Base-by-base conservation (phyloP, 2,113 vertebrate genomes). In the Aphelocoma coerulescens region DNA sequence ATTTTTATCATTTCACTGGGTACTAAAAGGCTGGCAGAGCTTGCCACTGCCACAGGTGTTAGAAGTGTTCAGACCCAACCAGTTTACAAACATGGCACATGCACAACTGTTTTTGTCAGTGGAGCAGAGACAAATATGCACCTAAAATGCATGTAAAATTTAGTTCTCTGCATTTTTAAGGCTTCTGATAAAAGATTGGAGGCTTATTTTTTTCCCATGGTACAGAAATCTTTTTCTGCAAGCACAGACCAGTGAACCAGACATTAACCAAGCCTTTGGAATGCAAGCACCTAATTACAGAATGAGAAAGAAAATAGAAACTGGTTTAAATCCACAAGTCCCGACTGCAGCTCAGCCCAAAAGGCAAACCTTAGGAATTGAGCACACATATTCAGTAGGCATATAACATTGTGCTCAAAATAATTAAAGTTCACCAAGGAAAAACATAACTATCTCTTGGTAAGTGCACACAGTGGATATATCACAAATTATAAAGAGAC, bases 31-130 rank as follows among this genome's bases (percentile, higher is more conserved):
- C 80, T 96, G 96, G 86, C 88, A 91, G 62, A 81, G 19, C 46
- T 76, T 63, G 48, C 69, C 32, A 76, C 44, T 96, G 86, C 73
- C 85, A 95, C 92, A 96, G 93, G 95, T 96, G 91, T 69, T 90
- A 55, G 51, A 71, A 88, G 49, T 69, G 48, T 84, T 94, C 75
- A 16, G 28, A 77, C 81, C 52, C 89, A 93, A 35, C 72, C 13
- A 2, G 67, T 95, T 91, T 71, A 72, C 61, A 91, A 83, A 80
- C 51, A 54, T 72, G 61, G 89, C 82, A 88, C 46, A 82, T 86
- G 69, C 85, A 81, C 75, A 78, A 78, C 66, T 62, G 61, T 77
- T n/a, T 91, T 79, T 55, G 39, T 96, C 77, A 91, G 48, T 67
- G 39, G 63, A 95, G 78, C 73, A 92, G 67, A 71, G 78, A 84